Conservation (phyloP, 2,113 vertebrate species). For the Clupea harengus region DNA sequence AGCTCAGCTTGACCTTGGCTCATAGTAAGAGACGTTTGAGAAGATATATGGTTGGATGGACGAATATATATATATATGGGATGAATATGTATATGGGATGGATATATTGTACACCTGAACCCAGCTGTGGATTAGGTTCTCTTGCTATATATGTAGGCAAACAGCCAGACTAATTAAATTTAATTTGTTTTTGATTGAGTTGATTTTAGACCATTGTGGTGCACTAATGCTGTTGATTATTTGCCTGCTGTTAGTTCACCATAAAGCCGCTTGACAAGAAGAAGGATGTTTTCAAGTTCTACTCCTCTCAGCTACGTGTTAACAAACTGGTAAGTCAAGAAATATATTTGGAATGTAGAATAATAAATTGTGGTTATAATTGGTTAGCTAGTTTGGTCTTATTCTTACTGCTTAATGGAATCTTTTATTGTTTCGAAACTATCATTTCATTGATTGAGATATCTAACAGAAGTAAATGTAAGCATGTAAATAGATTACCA, state of each 20-base stretch:
- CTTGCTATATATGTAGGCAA: not conserved
- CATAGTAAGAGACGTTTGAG: not conserved
- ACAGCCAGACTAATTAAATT: too few species aligned
- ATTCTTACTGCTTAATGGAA: not conserved
- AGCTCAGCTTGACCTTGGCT: not conserved
- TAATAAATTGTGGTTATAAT: not conserved
- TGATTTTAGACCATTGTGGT: not conserved
- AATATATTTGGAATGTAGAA: not conserved
- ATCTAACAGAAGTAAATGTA: too few species aligned
- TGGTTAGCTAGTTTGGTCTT: not conserved
- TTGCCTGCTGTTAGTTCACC: conserved; percentile 72
- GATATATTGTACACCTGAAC: not conserved
- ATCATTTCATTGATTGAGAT: too few species aligned
- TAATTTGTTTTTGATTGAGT: not conserved
- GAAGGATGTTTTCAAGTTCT: conserved; percentile 91
- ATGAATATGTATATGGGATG: too few species aligned
- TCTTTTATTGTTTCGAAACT: too few species aligned
- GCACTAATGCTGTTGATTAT: not conserved
- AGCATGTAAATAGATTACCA: not conserved
- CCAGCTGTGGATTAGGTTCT: not conserved
- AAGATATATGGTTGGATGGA: not conserved
- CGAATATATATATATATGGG: too few species aligned
- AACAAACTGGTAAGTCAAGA: conserved; percentile 82
- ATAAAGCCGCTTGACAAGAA: conserved; percentile 92
- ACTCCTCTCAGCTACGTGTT: conserved; percentile 85